phyloP scores from a whole-genome alignment of 2,888 invertebrate genomes.

The Dichetophora obliterata region DNA sequence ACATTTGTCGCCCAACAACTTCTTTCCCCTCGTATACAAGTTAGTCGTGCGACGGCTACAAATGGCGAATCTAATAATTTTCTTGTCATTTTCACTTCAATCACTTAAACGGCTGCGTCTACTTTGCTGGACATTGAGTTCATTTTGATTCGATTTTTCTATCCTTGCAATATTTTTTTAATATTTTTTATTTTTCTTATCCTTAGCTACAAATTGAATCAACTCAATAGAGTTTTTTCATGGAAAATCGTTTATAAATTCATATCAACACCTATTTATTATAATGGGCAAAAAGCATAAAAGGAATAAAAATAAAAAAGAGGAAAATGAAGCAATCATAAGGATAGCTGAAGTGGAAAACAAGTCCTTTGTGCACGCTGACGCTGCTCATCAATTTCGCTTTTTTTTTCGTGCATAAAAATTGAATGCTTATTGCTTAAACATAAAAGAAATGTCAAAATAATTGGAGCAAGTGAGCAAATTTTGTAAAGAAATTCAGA shows the following conservation, averaged over 20 bases:
- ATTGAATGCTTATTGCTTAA: background rate
- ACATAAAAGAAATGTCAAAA: conserved; percentile 32
- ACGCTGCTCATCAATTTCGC: conserved; percentile 21
- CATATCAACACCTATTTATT: conserved; percentile 29
- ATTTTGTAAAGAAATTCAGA: conserved; percentile 2
- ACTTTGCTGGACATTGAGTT: conserved; percentile 38
- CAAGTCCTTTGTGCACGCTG: conserved; percentile 55
- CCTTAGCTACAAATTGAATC: conserved; percentile 51
- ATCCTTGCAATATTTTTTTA: conserved; percentile 34
- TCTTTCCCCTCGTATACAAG: background rate
- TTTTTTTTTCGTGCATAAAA: background rate
- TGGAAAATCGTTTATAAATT: conserved; percentile 4
- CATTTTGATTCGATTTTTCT: conserved; percentile 54
- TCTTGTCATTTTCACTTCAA: conserved; percentile 35
- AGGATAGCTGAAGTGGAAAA: conserved; percentile 60
- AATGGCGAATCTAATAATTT: conserved; percentile 37
- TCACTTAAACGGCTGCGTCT: background rate
- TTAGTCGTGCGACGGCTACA: background rate
- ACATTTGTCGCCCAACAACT: background rate
- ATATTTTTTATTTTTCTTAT: background rate
- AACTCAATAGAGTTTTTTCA: conserved; percentile 49
- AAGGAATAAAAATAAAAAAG: background rate
- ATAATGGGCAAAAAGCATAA: background rate
- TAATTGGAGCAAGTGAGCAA: conserved; percentile 13
- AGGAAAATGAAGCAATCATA: conserved; percentile 55